Percentiles rank a stretch among this genome's conserved stretches.
phyloP scores from a whole-genome alignment of 2,113 vertebrate species.

The Campylomormyrus numenius region DNA sequence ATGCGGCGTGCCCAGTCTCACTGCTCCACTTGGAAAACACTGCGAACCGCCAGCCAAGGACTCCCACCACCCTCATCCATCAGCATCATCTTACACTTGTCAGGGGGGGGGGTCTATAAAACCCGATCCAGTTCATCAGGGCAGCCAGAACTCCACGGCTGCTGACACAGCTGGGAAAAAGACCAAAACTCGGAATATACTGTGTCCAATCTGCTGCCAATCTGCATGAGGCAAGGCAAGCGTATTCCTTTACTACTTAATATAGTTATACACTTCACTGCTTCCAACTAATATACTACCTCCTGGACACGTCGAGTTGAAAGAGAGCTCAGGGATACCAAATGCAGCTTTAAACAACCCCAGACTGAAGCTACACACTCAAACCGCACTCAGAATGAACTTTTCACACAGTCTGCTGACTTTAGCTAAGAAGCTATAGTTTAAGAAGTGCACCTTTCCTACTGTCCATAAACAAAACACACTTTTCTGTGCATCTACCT shows the following conservation, averaged over 20 bases:
- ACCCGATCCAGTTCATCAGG: background rate
- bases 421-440: background rate
- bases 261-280: background rate
- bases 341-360: background rate
- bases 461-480: background rate
- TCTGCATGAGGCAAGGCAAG: background rate
- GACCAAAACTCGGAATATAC: background rate
- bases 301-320: background rate
- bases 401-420: background rate
- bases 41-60: background rate
- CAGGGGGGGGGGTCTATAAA: background rate
- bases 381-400: background rate
- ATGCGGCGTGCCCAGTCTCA: background rate
- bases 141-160: background rate
- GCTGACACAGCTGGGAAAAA: background rate
- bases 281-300: background rate
- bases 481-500: background rate
- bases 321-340: background rate
- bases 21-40: background rate
- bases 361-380: background rate
- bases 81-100: background rate
- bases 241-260: background rate
- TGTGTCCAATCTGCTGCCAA: background rate
- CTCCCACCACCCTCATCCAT: background rate
- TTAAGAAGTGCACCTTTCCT: background rate